Conservation (phyloP, 2,888 invertebrate genomes). For the Leptinotarsa rubiginosa region DNA sequence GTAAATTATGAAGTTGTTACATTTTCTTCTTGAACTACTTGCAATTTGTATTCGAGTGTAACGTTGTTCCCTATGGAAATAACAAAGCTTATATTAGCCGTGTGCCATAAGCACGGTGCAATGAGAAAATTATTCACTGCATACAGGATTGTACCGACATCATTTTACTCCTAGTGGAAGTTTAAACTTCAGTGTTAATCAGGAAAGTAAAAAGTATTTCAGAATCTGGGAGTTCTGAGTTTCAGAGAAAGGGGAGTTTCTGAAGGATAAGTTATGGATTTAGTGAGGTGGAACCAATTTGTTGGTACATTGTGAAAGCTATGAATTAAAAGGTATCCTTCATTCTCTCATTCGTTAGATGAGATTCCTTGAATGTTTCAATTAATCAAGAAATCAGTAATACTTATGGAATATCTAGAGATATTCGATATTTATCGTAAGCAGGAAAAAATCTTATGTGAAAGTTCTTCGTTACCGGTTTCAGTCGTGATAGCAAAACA, state of each 20-base stretch:
- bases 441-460: no score
- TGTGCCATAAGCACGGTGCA: conserved; percentile 16
- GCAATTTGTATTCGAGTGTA: conserved; percentile 28
- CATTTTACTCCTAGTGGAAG: conserved; percentile 1
- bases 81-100: conserved; percentile 24
- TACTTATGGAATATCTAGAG: no score
- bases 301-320: neutral
- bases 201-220: neutral
- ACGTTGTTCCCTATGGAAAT: conserved; percentile 37
- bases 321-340: no score
- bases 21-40: conserved; percentile 35
- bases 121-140: conserved; percentile 9
- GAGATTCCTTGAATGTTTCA: no score
- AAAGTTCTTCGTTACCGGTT: no score
- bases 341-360: no score
- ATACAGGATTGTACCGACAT: neutral
- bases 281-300: neutral
- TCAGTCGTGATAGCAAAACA: no score
- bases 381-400: no score
- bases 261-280: neutral
- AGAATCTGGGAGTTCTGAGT: neutral
- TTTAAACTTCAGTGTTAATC: conserved; percentile 14
- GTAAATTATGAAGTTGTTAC: conserved; percentile 29
- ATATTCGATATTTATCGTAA: no score
- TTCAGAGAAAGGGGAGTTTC: neutral